Conservation (phyloP, 2,888 invertebrate genomes). For the Hyppa rectilinea region DNA sequence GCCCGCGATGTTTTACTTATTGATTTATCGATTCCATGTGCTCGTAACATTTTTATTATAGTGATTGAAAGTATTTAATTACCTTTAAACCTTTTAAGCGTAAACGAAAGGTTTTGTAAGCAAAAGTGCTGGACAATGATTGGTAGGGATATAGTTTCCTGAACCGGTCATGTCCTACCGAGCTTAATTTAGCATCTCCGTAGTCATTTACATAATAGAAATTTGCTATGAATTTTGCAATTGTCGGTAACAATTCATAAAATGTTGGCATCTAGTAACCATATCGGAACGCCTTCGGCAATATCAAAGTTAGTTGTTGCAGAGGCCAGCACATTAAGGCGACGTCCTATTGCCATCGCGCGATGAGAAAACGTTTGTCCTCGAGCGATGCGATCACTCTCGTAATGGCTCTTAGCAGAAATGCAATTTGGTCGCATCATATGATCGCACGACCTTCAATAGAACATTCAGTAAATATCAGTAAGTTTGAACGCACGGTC, state of each 20-base stretch:
- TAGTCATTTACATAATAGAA: not conserved
- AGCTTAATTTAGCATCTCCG: not conserved
- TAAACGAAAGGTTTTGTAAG: not conserved
- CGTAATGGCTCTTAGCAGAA: too few species aligned
- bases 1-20: conserved; percentile 54
- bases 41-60: conserved; percentile 71
- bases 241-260: not conserved
- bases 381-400: too few species aligned
- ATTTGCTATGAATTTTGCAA: not conserved
- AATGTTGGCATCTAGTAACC: not conserved
- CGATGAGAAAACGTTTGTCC: too few species aligned
- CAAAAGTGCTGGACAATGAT: not conserved
- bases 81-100: not conserved
- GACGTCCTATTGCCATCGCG: too few species aligned
- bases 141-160: not conserved
- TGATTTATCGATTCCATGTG: conserved; percentile 76
- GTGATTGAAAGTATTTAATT: conserved; percentile 14
- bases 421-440: too few species aligned
- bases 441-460: too few species aligned
- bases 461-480: too few species aligned
- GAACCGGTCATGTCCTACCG: not conserved
- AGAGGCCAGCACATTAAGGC: too few species aligned
- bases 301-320: too few species aligned
- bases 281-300: too few species aligned
- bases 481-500: too few species aligned